A percentile compares a stretch with the other conserved stretches of the same genome.
phyloP scores from a whole-genome alignment of 2,113 vertebrate species.

The Petaurus breviceps region DNA sequence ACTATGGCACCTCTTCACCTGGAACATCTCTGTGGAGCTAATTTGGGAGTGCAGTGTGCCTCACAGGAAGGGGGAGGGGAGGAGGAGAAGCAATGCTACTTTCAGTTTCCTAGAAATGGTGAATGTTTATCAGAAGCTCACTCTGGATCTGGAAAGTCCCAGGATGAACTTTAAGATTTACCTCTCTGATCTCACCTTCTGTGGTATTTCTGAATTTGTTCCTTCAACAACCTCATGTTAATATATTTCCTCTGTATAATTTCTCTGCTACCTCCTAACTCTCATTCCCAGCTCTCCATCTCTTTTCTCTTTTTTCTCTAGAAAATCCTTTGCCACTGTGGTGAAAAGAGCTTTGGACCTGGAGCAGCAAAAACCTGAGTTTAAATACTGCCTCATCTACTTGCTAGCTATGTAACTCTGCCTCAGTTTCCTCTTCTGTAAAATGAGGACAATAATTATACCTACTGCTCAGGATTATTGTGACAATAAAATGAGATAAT shows the following conservation, averaged over 20 bases:
- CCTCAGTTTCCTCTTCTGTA: no score
- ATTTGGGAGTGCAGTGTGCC: not conserved
- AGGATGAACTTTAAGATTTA: not conserved
- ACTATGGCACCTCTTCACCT: no score
- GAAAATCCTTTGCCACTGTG: no score
- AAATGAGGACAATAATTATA: no score
- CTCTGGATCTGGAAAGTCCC: not conserved
- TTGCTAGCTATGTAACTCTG: no score
- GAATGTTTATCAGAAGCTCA: conserved; percentile 4
- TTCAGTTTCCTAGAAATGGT: conserved; percentile 23
- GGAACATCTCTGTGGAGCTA: no score
- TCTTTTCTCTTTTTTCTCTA: not conserved
- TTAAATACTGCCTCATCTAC: no score
- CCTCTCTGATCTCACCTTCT: not conserved
- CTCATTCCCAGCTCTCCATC: not conserved
- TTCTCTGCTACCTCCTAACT: not conserved
- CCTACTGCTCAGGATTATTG: no score
- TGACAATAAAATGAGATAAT: no score
- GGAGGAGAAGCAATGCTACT: not conserved
- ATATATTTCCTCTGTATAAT: not conserved
- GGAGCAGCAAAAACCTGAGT: no score
- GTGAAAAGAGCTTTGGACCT: no score
- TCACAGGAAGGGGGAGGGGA: not conserved
- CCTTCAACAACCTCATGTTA: not conserved
- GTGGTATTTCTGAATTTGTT: not conserved